These are phyloP conservation scores for Hyalella azteca DNA, from an alignment of 2,888 invertebrate genomes.

Conservation along the genomic window DNA sequence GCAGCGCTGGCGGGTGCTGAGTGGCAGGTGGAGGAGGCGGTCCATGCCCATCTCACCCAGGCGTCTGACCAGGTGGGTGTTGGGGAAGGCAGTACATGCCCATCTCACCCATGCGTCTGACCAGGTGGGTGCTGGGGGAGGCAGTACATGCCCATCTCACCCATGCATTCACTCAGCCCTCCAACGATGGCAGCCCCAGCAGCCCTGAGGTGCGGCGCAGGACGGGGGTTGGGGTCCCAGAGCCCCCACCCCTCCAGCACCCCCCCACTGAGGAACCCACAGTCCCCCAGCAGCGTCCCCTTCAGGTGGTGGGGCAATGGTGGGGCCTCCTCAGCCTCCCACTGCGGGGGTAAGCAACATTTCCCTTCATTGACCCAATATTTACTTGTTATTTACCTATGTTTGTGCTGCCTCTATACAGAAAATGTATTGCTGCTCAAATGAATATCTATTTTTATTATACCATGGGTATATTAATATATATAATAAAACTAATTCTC, in stretches of 20 bases:
- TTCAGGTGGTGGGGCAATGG: too few relatives aligned
- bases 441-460: too few relatives aligned
- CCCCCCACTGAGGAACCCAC: too few relatives aligned
- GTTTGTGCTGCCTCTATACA: too few relatives aligned
- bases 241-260: neutral
- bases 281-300: too few relatives aligned
- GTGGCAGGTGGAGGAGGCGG: constrained; percentile 33
- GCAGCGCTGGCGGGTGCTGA: neutral
- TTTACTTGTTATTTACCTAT: too few relatives aligned
- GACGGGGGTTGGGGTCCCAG: constrained; percentile 8
- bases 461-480: too few relatives aligned
- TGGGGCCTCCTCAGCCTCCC: too few relatives aligned
- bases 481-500: too few relatives aligned
- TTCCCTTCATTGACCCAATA: too few relatives aligned
- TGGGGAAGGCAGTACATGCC: neutral
- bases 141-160: constrained; percentile 25
- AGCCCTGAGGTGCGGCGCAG: neutral
- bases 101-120: neutral
- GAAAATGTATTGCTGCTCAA: too few relatives aligned
- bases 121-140: neutral
- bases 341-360: too few relatives aligned
- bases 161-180: neutral
- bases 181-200: neutral
- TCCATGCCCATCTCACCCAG: constrained; percentile 11
- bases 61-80: constrained; percentile 6